A percentile compares a stretch with the other conserved stretches of the same genome.
Evolutionary conservation across 1,140 invertebrate species (phyloP).

Genomic region (Cotesia vestalis): DNA sequence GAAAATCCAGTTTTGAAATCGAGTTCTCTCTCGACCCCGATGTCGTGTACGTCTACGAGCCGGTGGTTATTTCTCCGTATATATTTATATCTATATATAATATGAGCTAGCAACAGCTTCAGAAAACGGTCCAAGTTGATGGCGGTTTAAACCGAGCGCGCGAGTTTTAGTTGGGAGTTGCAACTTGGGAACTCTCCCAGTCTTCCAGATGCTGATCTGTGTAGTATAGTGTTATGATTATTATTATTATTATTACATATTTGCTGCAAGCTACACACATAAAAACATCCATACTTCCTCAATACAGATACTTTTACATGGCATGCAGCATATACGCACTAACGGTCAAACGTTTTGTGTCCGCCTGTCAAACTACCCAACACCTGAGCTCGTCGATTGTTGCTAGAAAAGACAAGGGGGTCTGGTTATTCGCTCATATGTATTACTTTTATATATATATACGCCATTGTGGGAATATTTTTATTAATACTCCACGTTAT

Average conservation of each 20-base stretch:
- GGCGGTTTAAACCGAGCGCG: constrained; percentile 10
- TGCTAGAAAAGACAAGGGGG: background rate
- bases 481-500: background rate
- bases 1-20: constrained; percentile 64
- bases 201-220: constrained; percentile 31
- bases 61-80: background rate
- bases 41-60: constrained; percentile 5
- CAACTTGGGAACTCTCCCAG: constrained; percentile 20
- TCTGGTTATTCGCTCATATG: background rate
- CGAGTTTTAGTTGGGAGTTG: constrained; percentile 46
- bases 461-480: constrained; percentile 1
- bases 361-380: constrained; percentile 47
- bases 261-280: constrained; percentile 3
- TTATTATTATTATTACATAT: constrained; percentile 2
- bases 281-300: background rate
- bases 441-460: too few species aligned
- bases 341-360: constrained; percentile 48
- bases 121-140: constrained; percentile 56
- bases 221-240: background rate
- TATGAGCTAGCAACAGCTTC: constrained; percentile 43
- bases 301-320: too few species aligned
- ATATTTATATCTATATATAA: constrained; percentile 17
- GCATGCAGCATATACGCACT: constrained; percentile 31
- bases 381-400: constrained; percentile 43
- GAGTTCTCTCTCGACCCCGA: constrained; percentile 51